These are phyloP conservation scores for Oceanites oceanicus DNA, from an alignment of 2,113 vertebrate species.

Conservation along the genomic window DNA sequence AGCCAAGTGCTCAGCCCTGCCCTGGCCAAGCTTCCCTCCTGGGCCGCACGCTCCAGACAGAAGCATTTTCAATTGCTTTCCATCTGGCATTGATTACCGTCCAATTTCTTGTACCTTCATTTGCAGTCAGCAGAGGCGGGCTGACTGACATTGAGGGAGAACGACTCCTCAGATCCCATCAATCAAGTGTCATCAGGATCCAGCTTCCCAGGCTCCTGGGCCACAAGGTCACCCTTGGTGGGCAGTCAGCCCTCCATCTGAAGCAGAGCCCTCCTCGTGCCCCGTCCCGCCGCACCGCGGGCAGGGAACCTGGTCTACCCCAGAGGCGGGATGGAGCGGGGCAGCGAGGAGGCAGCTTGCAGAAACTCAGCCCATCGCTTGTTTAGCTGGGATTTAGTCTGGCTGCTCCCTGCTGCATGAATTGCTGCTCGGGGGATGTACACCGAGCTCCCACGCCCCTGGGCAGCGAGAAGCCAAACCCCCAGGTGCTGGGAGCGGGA, in stretches of 20 bases:
- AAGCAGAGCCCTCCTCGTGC: neutral
- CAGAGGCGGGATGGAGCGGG: too few relatives aligned
- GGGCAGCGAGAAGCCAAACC: neutral
- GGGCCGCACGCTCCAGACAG: neutral
- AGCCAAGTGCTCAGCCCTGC: accelerated
- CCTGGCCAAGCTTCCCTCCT: neutral
- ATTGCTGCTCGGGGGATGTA: neutral
- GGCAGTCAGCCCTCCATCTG: neutral
- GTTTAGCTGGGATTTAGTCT: neutral
- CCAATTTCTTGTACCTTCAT: neutral
- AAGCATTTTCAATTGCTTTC: neutral
- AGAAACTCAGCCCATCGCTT: too few relatives aligned
- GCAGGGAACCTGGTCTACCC: too few relatives aligned
- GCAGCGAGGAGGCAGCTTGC: too few relatives aligned
- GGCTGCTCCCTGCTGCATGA: neutral
- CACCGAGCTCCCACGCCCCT: neutral
- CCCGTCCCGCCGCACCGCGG: neutral
- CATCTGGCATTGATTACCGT: neutral
- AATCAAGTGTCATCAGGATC: slow-evolving; percentile 7
- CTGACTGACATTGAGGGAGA: neutral
- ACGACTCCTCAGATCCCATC: neutral
- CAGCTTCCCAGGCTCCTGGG: neutral
- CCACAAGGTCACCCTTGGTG: neutral
- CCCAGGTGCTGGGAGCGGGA: neutral
- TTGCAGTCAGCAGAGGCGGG: neutral